Evolutionary conservation across 92 coral and sea anemone genomes (phyloP), one percentile per base, ranked within the genome.

Genomic region (Zoanthus gigantus): DNA sequence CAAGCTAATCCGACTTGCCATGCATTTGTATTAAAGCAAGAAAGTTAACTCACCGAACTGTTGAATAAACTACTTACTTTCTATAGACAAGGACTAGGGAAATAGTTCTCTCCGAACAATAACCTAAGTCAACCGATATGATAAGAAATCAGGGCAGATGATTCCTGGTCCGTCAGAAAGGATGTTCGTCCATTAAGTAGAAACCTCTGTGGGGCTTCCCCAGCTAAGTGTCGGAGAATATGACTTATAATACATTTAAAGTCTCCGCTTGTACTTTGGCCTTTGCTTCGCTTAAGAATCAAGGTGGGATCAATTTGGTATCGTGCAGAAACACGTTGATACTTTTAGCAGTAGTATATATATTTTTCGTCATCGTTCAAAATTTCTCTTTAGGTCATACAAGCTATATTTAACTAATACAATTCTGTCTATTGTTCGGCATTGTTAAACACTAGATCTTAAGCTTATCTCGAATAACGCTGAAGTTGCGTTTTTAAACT

Each of bases 381-480:
- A 11, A 65, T 45, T 45, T 67, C 44, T 23, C 17, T 45, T 81
- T n/a, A 66, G 28, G 75, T 81, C 85, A 81, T 67, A 31, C 14
- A 47, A 42, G 75, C 15, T 81, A 81, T 66, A 81, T 65, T 81
- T 81, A 81, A 57, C 75, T 29, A 58, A 45, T 17, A 4, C 42
- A 2, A 37, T 37, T 37, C 42, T 37, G 14, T 28, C 66, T 17
- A 46, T 28, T 71, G 85, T 66, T 47, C 45, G 60, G 85, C 85
- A 66, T 81, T 74, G 66, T 13, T 81, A 29, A 71, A 4, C 76
- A 71, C 32, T 30, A 9, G 13, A 47, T 81, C 85, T 57, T 74
- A 81, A 66, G 85, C 85, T 44, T 54, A 47, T 18, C 74, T 66
- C 85, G 67, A n/a, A 67, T 81, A 81, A 65, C 66, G 85, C 85